A percentile compares a stretch with the other conserved stretches of the same genome.
Conservation (phyloP, 2,797 vertebrate species). For the Spondyliosoma cantharus region DNA sequence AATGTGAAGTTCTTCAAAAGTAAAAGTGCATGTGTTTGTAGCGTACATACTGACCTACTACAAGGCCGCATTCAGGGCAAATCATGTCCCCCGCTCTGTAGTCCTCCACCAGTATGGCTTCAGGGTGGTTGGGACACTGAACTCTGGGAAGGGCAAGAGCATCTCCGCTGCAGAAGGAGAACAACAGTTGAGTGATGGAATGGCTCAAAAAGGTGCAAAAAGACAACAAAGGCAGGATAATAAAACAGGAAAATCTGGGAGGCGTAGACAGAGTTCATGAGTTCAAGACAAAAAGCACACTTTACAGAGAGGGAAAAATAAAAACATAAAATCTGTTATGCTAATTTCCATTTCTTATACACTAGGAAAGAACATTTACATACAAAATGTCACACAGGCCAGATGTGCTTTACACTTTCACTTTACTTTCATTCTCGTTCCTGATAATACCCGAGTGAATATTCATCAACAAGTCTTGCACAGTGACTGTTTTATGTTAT, state of each 20-base stretch:
- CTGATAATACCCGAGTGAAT: neutral
- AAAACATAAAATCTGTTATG: too few species aligned
- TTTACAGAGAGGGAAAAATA: neutral
- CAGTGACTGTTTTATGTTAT: too few species aligned
- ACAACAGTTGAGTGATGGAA: constrained; percentile 14
- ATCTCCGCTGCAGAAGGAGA: constrained; percentile 75
- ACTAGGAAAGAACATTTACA: neutral
- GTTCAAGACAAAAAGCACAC: neutral
- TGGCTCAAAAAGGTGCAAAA: neutral
- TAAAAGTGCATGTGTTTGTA: neutral
- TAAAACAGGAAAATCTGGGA: neutral
- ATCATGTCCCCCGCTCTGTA: constrained; percentile 99
- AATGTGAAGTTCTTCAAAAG: neutral
- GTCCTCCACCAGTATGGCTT: constrained; percentile 96
- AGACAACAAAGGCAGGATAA: neutral
- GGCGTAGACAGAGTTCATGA: neutral
- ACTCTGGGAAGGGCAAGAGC: constrained; percentile 89
- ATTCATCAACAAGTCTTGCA: neutral
- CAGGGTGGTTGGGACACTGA: constrained; percentile 96
- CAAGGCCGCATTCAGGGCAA: constrained; percentile 97
- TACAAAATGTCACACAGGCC: neutral
- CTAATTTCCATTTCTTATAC: neutral
- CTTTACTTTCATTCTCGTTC: neutral
- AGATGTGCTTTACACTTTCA: neutral
- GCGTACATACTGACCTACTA: constrained; percentile 88